Evolutionary conservation across 2,113 vertebrate species (phyloP).

Genomic region (Scopus umbretta): DNA sequence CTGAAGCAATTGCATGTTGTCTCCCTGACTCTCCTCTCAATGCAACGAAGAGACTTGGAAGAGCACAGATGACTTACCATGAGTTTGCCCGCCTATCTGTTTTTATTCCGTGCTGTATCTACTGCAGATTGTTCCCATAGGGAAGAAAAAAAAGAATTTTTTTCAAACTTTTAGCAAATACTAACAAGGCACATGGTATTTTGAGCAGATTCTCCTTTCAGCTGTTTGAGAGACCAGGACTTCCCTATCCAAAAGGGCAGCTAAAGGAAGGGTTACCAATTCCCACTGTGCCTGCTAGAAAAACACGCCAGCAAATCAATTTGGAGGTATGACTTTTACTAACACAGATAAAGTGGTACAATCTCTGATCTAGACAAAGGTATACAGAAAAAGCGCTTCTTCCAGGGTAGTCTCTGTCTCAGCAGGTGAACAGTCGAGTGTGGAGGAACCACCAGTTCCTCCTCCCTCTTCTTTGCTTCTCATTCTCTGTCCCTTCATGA

Average conservation of each 20-base stretch:
- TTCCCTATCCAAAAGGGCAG: neutral
- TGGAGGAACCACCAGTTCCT: neutral
- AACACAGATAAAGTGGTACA: neutral
- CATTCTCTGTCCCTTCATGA: neutral
- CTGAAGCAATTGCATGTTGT: neutral
- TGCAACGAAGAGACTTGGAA: neutral
- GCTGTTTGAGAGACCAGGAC: neutral
- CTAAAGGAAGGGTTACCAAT: neutral
- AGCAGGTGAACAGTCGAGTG: fast-evolving
- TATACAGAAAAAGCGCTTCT: neutral
- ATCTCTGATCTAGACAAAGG: neutral
- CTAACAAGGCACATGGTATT: neutral
- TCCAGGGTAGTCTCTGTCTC: neutral
- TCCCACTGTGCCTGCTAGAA: neutral
- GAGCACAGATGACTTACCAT: neutral
- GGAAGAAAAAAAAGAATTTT: neutral
- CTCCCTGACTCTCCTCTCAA: neutral
- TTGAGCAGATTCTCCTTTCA: neutral
- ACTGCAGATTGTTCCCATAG: neutral
- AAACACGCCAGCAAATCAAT: neutral
- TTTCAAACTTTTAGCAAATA: neutral
- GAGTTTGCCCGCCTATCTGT: neutral
- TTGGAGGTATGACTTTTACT: neutral
- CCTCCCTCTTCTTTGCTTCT: neutral
- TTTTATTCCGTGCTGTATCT: neutral